phyloP scores from a whole-genome alignment of 2,113 vertebrate species.

The Pogona vitticeps region DNA sequence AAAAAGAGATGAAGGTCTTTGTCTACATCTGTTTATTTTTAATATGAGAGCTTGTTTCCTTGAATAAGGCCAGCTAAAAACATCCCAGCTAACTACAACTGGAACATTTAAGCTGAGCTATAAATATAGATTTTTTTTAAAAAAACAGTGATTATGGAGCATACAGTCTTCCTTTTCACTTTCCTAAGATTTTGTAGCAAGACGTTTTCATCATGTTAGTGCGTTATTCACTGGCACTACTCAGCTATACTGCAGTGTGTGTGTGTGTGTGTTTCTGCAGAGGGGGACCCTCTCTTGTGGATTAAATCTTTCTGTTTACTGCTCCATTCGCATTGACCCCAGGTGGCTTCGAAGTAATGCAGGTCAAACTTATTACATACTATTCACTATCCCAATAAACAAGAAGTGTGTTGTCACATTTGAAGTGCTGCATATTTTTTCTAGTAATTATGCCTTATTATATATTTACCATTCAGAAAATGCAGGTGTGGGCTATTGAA shows the following conservation, averaged over 20 bases:
- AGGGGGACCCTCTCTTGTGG: not conserved
- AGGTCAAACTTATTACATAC: slow-evolving; percentile 79
- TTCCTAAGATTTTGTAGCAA: slow-evolving; percentile 57
- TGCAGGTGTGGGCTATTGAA: slow-evolving; percentile 96
- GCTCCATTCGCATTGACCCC: slow-evolving; percentile 35
- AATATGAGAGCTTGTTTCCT: slow-evolving; percentile 66
- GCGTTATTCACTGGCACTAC: slow-evolving; percentile 32
- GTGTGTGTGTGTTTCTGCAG: too few relatives aligned
- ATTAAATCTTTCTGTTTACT: rapidly evolving
- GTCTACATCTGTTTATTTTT: slow-evolving; percentile 69
- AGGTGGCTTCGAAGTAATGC: slow-evolving; percentile 63
- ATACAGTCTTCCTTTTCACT: slow-evolving; percentile 61
- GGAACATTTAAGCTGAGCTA: slow-evolving; percentile 65
- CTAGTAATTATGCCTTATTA: slow-evolving; percentile 97
- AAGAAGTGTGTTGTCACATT: slow-evolving; percentile 86
- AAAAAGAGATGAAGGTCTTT: slow-evolving; percentile 64
- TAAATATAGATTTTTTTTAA: slow-evolving; percentile 59
- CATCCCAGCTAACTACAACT: slow-evolving; percentile 57
- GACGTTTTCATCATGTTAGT: slow-evolving; percentile 43
- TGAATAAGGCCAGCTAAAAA: slow-evolving; percentile 67
- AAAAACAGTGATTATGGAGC: slow-evolving; percentile 62
- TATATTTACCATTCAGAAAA: slow-evolving; percentile 95
- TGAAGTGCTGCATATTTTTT: slow-evolving; percentile 87
- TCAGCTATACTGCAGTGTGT: not conserved
- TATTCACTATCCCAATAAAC: slow-evolving; percentile 84